A percentile compares a stretch with the other conserved stretches of the same genome.
Conservation (phyloP, 1,140 invertebrate genomes). For the Platyscapa corneri region DNA sequence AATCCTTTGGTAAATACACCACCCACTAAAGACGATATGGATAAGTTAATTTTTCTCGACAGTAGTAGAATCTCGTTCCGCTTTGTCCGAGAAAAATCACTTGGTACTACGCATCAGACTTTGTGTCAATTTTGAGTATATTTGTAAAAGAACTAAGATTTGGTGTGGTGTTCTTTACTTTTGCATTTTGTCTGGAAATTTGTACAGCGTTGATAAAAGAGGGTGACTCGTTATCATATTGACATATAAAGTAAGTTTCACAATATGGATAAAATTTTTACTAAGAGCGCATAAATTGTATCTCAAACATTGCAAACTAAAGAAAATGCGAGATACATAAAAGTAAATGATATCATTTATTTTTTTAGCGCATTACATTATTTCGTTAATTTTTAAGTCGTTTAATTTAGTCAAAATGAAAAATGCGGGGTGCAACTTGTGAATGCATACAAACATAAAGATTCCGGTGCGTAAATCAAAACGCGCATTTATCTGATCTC, state of each 20-base stretch:
- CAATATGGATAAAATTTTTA: neutral
- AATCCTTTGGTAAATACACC: neutral
- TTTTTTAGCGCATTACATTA: neutral
- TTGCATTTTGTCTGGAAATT: neutral
- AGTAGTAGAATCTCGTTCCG: neutral
- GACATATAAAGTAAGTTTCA: neutral
- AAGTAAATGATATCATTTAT: slow-evolving; percentile 5
- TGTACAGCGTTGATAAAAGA: neutral
- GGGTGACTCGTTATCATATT: neutral
- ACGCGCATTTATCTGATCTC: slow-evolving; percentile 26
- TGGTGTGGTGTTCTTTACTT: neutral
- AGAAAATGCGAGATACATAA: neutral
- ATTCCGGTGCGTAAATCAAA: slow-evolving; percentile 38
- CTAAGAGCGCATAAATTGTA: neutral
- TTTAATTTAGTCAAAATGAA: neutral
- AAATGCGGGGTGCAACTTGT: neutral
- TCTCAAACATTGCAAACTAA: neutral
- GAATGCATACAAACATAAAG: no score
- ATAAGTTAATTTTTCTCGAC: neutral
- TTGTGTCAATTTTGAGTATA: neutral
- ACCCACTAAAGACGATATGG: neutral
- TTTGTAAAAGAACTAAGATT: neutral
- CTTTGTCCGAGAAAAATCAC: neutral
- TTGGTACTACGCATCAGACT: neutral
- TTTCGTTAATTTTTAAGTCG: neutral